phyloP scores from a whole-genome alignment of 1,140 invertebrate species.

The Cepaea nemoralis region DNA sequence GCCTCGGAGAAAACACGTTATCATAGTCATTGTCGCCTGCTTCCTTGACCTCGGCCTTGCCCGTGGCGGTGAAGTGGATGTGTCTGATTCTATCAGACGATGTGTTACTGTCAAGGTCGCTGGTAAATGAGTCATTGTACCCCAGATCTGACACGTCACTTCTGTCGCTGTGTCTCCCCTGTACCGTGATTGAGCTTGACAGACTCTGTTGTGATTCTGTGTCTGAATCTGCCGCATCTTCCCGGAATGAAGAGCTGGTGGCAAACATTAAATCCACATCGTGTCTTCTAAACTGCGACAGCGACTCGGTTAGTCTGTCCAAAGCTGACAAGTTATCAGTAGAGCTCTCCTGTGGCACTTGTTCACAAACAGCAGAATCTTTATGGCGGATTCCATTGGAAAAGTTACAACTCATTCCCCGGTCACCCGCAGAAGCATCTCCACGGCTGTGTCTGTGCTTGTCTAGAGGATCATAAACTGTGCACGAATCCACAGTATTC shows the following conservation, averaged over 20 bases:
- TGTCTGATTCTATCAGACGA: constrained; percentile 35
- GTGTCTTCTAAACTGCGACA: neutral
- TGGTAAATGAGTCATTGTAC: constrained; percentile 4
- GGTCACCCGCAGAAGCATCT: too few relatives aligned
- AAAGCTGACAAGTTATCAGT: neutral
- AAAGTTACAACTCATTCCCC: too few relatives aligned
- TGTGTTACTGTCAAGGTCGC: constrained; percentile 17
- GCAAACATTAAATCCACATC: neutral
- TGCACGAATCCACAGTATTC: too few relatives aligned
- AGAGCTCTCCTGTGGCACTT: too few relatives aligned
- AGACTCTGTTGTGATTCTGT: neutral
- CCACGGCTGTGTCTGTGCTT: too few relatives aligned
- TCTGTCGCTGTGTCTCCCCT: neutral
- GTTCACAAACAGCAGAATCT: too few relatives aligned
- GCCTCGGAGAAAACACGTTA: neutral
- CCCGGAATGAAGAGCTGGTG: neutral
- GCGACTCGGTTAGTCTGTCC: neutral
- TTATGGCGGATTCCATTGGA: too few relatives aligned
- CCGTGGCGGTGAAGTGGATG: constrained; percentile 16
- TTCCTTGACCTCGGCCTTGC: constrained; percentile 34
- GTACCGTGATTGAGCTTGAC: neutral
- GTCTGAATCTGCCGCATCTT: neutral
- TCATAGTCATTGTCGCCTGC: neutral
- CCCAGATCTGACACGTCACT: neutral
- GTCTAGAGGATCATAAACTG: too few relatives aligned